Base-by-base conservation (phyloP, 2,888 invertebrate genomes). In the Drosophila yooni region DNA sequence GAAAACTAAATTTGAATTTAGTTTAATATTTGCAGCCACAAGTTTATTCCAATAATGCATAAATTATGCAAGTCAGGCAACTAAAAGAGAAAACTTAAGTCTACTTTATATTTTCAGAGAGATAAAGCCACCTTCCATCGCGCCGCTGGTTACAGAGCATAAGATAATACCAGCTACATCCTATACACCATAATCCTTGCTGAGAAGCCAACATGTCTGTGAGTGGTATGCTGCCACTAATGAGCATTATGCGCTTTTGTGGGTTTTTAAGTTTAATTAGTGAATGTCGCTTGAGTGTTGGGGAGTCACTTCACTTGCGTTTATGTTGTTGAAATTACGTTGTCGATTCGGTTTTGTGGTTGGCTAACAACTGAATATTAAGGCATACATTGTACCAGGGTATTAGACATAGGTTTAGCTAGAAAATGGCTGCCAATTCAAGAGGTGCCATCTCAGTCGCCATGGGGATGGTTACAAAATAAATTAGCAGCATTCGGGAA, bases 261-360 rank as follows among this genome's bases (percentile, higher is more conserved):
- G 80, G 82, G 70, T 65, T 70, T 76, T 82, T 76, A 74, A 88
- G 81, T 89, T 88, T 84, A 89, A 88, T 89, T 79, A 84, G 79
- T 70, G 59, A 52, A 40, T 68, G 60, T 40, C 27, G 56, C 18
- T 25, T 43, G 50, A 31, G 36, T 43, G 31, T 27, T 52, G 43
- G 34, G 38, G 50, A 48, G 57, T 66, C 61, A 68, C 58, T 60
- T 65, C 43, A 36, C 69, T 58, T 72, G 80, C 53, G 56, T 63
- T 70, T 58, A 69, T 58, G 81, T 69, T 53, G 52, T 43, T 70
- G 65, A 70, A 73, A 80, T 71, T 83, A 65, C 65, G 70, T 74
- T 69, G 46, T 71, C 70, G 65, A 74, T 82, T 74, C 60, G 67
- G 86, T 73, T 85, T 59, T 80, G 89, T 40, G 81, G 89, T 64